phyloP scores from a whole-genome alignment of 2,797 vertebrate species.

The Urocyon cinereoargenteus region DNA sequence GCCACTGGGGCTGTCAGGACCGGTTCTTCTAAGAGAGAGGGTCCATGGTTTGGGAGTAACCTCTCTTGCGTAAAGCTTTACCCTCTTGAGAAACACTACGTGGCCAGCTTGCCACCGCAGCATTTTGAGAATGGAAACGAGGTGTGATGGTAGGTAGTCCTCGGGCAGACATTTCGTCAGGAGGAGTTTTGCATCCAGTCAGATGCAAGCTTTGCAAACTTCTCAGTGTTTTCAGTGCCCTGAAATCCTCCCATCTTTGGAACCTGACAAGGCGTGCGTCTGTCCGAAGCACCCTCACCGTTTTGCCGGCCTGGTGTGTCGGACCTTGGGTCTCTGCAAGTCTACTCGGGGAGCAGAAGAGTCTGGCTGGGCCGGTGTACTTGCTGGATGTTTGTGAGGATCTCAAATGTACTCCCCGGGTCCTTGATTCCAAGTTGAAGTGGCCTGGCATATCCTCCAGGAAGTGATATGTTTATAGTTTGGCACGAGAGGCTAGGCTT shows the following conservation, averaged over 20 bases:
- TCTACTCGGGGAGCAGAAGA: not conserved
- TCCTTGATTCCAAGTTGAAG: constrained; percentile 49
- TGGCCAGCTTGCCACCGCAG: not conserved
- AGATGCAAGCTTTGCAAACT: not conserved
- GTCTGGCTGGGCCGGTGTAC: not conserved
- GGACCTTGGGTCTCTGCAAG: not conserved
- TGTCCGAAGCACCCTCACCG: fast-evolving
- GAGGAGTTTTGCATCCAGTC: not conserved
- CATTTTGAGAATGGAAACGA: not conserved
- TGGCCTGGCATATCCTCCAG: constrained; percentile 67
- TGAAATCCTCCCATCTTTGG: constrained; percentile 63
- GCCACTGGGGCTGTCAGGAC: not conserved
- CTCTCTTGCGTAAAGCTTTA: not conserved
- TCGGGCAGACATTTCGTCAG: not conserved
- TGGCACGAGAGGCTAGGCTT: constrained; percentile 68
- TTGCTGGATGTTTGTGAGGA: not conserved
- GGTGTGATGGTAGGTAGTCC: not conserved
- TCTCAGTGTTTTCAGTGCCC: constrained; percentile 65
- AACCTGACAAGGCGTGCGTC: not conserved
- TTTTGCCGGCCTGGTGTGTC: not conserved
- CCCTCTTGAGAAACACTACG: not conserved
- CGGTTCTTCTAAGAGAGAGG: not conserved
- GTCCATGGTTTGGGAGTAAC: not conserved
- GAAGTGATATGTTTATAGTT: constrained; percentile 78
- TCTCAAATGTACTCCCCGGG: not conserved